Conservation (phyloP, 1,140 invertebrate genomes). For the Coboldia fuscipes region DNA sequence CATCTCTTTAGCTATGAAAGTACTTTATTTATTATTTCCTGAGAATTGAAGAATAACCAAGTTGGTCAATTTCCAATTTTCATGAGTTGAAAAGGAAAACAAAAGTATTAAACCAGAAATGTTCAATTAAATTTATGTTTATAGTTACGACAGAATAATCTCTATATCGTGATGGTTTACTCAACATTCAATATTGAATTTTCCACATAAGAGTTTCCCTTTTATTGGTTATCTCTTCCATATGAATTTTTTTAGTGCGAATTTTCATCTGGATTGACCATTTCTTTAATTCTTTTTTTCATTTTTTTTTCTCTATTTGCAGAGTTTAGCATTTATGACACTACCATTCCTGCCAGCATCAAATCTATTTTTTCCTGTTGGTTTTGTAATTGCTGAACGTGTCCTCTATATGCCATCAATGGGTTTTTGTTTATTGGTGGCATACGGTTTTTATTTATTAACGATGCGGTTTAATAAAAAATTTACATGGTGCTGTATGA, state of each 20-base stretch:
- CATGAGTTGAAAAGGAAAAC: too few species aligned
- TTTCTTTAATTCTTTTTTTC: background rate
- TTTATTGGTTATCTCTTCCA: too few species aligned
- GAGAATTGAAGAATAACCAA: too few species aligned
- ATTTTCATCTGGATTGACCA: background rate
- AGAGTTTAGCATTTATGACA: constrained; percentile 66
- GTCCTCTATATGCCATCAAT: constrained; percentile 93
- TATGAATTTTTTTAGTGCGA: background rate
- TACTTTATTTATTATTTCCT: too few species aligned
- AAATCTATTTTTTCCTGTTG: constrained; percentile 93
- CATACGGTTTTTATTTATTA: constrained; percentile 44
- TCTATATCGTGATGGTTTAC: too few species aligned
- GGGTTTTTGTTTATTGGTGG: constrained; percentile 87
- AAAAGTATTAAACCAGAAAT: too few species aligned
- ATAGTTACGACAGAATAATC: too few species aligned
- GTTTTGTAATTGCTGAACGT: constrained; percentile 90
- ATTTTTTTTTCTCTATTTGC: constrained; percentile 18
- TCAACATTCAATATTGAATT: too few species aligned
- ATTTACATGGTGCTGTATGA: constrained; percentile 33
- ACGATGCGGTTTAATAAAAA: constrained; percentile 24
- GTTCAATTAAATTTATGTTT: too few species aligned
- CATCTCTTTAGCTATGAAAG: too few species aligned
- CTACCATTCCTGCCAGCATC: constrained; percentile 89
- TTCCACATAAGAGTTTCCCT: too few species aligned
- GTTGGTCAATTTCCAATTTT: too few species aligned